Base-by-base conservation (phyloP, 2,113 vertebrate species). In the Dicerorhinus sumatrensis region DNA sequence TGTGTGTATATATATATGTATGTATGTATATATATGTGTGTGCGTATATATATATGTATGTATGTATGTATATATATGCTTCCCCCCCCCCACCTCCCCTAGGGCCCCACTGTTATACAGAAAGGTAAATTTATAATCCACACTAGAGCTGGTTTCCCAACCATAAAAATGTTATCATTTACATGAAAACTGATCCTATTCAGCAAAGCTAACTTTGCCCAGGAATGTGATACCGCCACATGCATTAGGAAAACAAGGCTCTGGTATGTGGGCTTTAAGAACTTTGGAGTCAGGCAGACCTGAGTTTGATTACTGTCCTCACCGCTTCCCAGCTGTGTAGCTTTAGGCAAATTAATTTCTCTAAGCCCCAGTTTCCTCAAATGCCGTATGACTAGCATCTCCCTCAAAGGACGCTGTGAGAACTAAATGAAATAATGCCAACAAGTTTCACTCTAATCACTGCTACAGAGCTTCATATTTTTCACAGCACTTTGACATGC, bases 301-400 rank as follows among this genome's bases (percentile, higher is more conserved):
- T 95, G 73, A 86, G 31, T 91, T 36, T 84, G 25, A 96, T 36
- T 63, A 65, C 23, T 93, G 18, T 62, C 31, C 48, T 89, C 33
- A 67, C 33, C 42, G 51, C 8, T 75, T 81, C 14, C 36, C 60
- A 96, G 72, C 72, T 91, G 39, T 36, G 6, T 12, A 51, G 76
- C 89, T 92, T 91, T 83, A 89, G 36, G 14, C 73, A 97, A 94
- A 89, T 88, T 92, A 79, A 88, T 89, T 63, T 94, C 54, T 89
- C 58, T 93, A 97, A 96, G 81, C 29, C 70, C n/a, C 33, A 42
- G 42, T 83, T 97, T 93, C 77, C 46, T 76, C 86, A 94, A 79
- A 72, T 63, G 48, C 48, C 39, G 39, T 42, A 70, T 76, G 70
- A 82, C 65, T 48, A 60, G 65, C 42, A 58, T 80, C 69, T n/a